Base-by-base conservation (phyloP, 1,140 invertebrate species). In the Drosophila biarmipes region DNA sequence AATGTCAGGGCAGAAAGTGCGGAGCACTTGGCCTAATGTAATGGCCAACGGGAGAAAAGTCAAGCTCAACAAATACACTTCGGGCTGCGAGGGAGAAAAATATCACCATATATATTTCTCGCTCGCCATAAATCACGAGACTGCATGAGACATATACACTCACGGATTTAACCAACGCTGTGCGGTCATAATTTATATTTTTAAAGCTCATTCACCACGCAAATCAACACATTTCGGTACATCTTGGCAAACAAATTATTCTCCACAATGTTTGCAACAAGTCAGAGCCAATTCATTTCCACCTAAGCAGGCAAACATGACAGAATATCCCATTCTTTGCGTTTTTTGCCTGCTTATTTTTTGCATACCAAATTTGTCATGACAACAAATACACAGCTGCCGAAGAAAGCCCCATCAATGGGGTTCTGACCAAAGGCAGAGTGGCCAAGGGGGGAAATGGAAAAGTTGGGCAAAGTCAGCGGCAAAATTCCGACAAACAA, bases 281-380 rank as follows among this genome's bases (percentile, higher is more conserved):
- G 53, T 69, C 75, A 63, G 62, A 78, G 67, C 52, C 68, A 82
- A 82, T 73, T 79, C 74, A 59, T 87, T 79, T 76, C 72, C 71
- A 89, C 84, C 84, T 59, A 73, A 78, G 53, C 59, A 40, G 43
- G 45, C 52, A 66, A 82, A 87, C 59, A 87, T 73, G 55, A 77
- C 64, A 77, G 54, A 55, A 69, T 45, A 35, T 46, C 40, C 46
- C 10, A 15, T 12, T 12, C 42, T 54, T 45, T 43, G 4, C n/a
- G n/a, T 21, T 45, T 45, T 53, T 46, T 37, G 31, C 55, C 67
- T 40, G 8, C 17, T 14, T 29, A 34, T 45, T 54, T 34, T 69
- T 38, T 69, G 64, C 67, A 69, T 69, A 38, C 37, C 34, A 48
- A 69, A 69, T 69, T 69, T 69, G 67, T 56, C 62, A 48, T 63